Base-by-base conservation (phyloP, 2,888 invertebrate species). In the Exocentrus adspersus region DNA sequence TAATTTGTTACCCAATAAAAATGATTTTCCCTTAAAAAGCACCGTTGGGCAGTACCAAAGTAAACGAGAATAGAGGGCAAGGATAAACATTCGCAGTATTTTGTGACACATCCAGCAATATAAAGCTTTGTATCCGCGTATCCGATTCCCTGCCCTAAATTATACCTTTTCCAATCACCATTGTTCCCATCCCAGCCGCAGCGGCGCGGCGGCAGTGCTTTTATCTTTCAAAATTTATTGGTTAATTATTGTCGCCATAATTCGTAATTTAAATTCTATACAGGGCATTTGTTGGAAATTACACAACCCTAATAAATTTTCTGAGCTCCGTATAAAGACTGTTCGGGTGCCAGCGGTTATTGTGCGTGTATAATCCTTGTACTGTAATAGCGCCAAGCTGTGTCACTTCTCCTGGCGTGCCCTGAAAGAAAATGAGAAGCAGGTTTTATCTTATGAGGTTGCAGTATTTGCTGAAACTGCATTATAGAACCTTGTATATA, bases 241-340 rank as follows among this genome's bases (percentile, higher is more conserved):
- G 16, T 48, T 46, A 46, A 46, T 46, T 48, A 48, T 14, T 16
- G 28, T 48, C 48, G 14, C 48, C 48, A 28, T 48, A 48, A 48
- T 48, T 14, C 16, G 14, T 48, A 48, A 48, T 48, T 9, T 48
- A 28, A 48, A 48, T 48, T 48, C 24, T 48, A 48, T 28, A 48
- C 28, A 12, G 19, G 28, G 48, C 28, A 48, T 16, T 28, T 14
- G 21, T 28, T 14, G n/a, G 21, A 12, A n/a, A 21, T 46, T 46
- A 46, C 48, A 48, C 28, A 28, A 48, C 24, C 28, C 14, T 16
- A 48, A 48, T 48, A 48, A 48, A 48, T 48, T 24, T 24, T 9
- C 48, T 16, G 7, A 48, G 9, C 24, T 12, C 48, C 24, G 24
- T 48, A 48, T 48, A 21, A 46, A 48, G 48, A 28, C 37, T 37